These are phyloP conservation scores for Tubulanus polymorphus DNA, from an alignment of 2,888 invertebrate species.

Conservation along the genomic window DNA sequence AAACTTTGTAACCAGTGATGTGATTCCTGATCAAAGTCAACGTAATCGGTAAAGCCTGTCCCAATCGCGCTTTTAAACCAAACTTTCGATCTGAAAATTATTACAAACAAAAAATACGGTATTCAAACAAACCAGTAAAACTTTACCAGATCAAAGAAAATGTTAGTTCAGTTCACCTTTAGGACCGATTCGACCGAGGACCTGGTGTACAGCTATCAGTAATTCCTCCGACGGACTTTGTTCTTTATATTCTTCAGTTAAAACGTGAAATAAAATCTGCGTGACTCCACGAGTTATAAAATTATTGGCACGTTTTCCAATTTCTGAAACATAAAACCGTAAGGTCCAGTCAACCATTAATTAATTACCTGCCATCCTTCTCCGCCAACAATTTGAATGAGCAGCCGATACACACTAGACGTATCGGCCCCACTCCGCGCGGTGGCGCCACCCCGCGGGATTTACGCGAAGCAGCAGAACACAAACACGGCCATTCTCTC, in stretches of 20 bases:
- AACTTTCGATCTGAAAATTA: conserved; percentile 61
- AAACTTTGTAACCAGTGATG: conserved; percentile 31
- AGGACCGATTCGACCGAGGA: conserved; percentile 43
- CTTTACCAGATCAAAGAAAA: neutral
- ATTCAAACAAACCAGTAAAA: neutral
- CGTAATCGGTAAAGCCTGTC: conserved; percentile 43
- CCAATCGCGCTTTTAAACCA: conserved; percentile 63
- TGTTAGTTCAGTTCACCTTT: conserved; percentile 40
- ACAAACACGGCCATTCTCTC: too few species aligned
- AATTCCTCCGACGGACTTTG: conserved; percentile 32
- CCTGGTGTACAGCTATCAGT: conserved; percentile 37
- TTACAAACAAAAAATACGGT: neutral
- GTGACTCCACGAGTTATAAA: conserved; percentile 45
- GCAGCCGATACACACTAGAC: too few species aligned
- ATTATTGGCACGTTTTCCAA: conserved; percentile 36
- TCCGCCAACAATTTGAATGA: too few species aligned
- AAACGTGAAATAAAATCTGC: conserved; percentile 37
- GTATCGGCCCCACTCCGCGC: too few species aligned
- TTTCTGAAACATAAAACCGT: conserved; percentile 29
- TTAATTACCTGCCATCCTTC: too few species aligned
- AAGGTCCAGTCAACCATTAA: neutral
- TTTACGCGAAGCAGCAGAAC: too few species aligned
- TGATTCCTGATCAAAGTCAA: conserved; percentile 41
- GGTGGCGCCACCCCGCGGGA: too few species aligned
- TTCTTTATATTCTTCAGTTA: conserved; percentile 35